Conservation (phyloP, 2,888 invertebrate species). For the Dyspetes luteomarginatus region DNA sequence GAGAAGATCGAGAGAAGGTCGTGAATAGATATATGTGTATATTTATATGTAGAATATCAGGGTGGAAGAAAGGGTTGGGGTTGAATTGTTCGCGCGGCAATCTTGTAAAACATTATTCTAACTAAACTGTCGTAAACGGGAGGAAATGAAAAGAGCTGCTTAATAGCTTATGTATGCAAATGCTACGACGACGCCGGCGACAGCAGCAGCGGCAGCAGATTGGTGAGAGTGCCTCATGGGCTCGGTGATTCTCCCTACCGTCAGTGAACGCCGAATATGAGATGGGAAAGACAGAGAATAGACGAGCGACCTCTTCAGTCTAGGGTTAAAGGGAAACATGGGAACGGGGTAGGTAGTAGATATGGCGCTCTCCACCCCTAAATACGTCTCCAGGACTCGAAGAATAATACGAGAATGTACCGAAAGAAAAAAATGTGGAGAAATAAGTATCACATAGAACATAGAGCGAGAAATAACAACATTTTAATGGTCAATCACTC, state of each 20-base stretch:
- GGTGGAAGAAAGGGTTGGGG: constrained; percentile 67
- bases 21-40: constrained; percentile 66
- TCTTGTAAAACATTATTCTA: constrained; percentile 83
- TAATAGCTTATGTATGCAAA: constrained; percentile 84
- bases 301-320: constrained; percentile 32
- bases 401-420: neutral
- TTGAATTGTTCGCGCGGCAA: constrained; percentile 79
- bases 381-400: constrained; percentile 25
- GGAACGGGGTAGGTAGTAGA: constrained; percentile 26
- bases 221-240: constrained; percentile 78
- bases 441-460: too few species aligned
- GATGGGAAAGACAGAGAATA: constrained; percentile 70
- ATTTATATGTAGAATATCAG: constrained; percentile 5
- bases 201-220: constrained; percentile 80
- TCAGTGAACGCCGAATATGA: constrained; percentile 66
- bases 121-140: constrained; percentile 84
- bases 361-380: constrained; percentile 25
- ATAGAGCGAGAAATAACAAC: too few species aligned
- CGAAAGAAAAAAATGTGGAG: neutral
- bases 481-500: too few species aligned
- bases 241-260: constrained; percentile 62
- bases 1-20: constrained; percentile 14
- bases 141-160: constrained; percentile 84
- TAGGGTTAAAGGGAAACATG: constrained; percentile 32
- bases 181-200: constrained; percentile 69